These are phyloP conservation scores for Elachura formosa DNA, from an alignment of 2,113 vertebrate species.

Conservation along the genomic window DNA sequence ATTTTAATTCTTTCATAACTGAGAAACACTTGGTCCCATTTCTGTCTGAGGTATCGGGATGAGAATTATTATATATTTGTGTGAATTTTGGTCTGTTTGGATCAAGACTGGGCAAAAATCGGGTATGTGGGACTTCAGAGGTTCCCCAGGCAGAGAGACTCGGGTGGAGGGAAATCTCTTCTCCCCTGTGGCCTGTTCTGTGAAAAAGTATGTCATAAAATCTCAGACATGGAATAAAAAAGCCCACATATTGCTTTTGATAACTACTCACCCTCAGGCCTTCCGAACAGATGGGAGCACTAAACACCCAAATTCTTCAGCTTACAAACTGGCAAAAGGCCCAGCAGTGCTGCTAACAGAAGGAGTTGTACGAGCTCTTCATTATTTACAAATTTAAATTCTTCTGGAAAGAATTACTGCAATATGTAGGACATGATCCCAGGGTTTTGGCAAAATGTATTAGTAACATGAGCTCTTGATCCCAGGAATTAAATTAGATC, in stretches of 20 bases:
- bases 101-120: not conserved
- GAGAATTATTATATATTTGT: not conserved
- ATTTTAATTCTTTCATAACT: conserved; percentile 30
- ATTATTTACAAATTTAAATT: conserved; percentile 66
- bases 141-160: not conserved
- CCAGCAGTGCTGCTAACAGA: conserved; percentile 29
- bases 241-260: conserved; percentile 59
- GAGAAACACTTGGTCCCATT: not conserved
- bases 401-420: conserved; percentile 65
- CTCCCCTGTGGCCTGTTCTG: conserved; percentile 35
- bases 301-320: conserved; percentile 66
- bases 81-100: not conserved
- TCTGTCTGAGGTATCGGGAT: not conserved
- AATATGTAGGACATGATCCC: conserved; percentile 64
- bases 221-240: conserved; percentile 47
- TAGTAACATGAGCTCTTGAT: conserved; percentile 55
- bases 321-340: conserved; percentile 65
- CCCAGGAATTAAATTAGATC: conserved; percentile 54
- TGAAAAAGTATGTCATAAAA: conserved; percentile 60
- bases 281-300: conserved; percentile 61
- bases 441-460: conserved; percentile 56
- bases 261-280: conserved; percentile 57
- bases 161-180: not conserved
- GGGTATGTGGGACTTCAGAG: not conserved
- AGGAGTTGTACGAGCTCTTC: conserved; percentile 55